phyloP scores from a whole-genome alignment of 2,797 vertebrate species.

The Lagorchestes hirsutus region DNA sequence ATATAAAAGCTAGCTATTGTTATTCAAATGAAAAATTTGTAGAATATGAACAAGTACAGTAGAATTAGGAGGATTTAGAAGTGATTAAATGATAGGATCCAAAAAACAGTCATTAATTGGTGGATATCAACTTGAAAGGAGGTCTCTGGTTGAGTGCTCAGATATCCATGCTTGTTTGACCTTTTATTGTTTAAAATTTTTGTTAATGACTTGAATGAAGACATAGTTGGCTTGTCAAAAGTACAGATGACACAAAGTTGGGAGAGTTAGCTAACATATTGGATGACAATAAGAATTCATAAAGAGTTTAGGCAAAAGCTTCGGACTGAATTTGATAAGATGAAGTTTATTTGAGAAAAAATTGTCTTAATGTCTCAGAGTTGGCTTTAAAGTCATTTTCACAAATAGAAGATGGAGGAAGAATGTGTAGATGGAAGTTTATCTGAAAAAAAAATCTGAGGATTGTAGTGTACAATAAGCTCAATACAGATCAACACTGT shows the following conservation, averaged over 20 bases:
- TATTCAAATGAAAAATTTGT: neutral
- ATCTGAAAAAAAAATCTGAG: neutral
- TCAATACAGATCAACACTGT: neutral
- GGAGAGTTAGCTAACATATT: neutral
- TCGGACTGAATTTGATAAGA: neutral
- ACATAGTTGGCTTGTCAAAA: slow-evolving; percentile 1
- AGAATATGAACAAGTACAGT: neutral
- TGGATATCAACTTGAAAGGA: neutral
- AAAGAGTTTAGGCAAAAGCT: neutral
- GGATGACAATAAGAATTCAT: neutral
- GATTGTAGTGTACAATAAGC: neutral
- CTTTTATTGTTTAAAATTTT: neutral
- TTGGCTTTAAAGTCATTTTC: neutral
- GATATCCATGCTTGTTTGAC: neutral
- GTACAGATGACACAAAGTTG: neutral
- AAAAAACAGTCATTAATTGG: neutral
- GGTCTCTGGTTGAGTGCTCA: neutral
- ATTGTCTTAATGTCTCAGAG: neutral
- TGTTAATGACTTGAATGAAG: neutral
- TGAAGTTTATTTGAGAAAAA: neutral
- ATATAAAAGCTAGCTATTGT: neutral
- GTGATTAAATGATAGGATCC: neutral
- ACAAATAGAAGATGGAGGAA: neutral
- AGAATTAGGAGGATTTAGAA: neutral
- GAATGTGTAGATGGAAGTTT: neutral